phyloP scores from a whole-genome alignment of 1,140 invertebrate species.

The Apocrypta bakeri region DNA sequence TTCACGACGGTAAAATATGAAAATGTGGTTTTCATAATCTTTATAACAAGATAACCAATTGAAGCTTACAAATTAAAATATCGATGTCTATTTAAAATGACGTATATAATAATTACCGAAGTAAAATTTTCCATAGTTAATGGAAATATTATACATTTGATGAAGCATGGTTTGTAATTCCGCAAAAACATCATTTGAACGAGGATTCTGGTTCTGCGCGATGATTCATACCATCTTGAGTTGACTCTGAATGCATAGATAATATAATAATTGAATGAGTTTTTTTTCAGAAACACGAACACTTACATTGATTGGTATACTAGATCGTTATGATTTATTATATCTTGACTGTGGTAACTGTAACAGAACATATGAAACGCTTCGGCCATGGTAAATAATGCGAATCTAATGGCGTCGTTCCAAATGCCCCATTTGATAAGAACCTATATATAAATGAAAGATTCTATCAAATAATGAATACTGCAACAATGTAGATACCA shows the following conservation, averaged over 20 bases:
- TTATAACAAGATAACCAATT: no score
- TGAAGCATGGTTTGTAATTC: slow-evolving; percentile 14
- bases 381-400: slow-evolving; percentile 3
- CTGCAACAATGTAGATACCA: not conserved
- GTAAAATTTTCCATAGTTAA: no score
- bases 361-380: slow-evolving; percentile 18
- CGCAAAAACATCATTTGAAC: slow-evolving; percentile 39
- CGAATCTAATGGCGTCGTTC: not conserved
- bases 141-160: not conserved
- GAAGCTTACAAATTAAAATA: no score
- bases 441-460: slow-evolving; percentile 8
- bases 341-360: slow-evolving; percentile 17
- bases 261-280: not conserved
- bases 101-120: no score
- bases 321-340: not conserved
- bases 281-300: not conserved
- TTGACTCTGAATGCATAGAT: slow-evolving; percentile 17
- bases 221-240: slow-evolving; percentile 19
- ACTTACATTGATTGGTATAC: slow-evolving; percentile 6
- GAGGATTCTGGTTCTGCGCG: not conserved
- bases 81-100: no score
- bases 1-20: no score
- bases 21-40: no score
- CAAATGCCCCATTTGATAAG: slow-evolving; percentile 3
- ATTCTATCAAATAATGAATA: no score